Percentiles rank a stretch among this genome's conserved stretches.
Conservation (phyloP, 2,113 vertebrate genomes). For the Falcunculus frontatus region DNA sequence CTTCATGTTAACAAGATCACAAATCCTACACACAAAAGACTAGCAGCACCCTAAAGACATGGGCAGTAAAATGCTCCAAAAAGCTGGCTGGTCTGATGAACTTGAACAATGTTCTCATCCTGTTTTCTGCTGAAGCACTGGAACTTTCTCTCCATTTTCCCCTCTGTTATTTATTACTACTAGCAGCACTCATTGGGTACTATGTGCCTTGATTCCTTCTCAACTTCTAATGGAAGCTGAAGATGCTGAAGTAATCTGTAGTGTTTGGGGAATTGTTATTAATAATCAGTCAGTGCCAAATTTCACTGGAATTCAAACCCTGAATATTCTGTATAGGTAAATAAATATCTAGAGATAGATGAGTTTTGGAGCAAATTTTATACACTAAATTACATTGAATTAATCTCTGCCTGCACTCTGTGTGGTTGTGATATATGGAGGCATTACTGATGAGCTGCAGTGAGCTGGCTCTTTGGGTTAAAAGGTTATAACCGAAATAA, state of each 20-base stretch:
- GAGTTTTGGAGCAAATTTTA: constrained; percentile 12
- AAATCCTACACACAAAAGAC: neutral
- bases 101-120: neutral
- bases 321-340: neutral
- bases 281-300: neutral
- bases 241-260: neutral
- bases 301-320: neutral
- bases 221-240: neutral
- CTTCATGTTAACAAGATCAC: neutral
- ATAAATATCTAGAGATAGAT: neutral
- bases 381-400: neutral
- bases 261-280: neutral
- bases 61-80: neutral
- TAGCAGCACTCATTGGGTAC: neutral
- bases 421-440: neutral
- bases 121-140: neutral
- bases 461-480: neutral
- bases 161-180: neutral
- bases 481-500: constrained; percentile 47
- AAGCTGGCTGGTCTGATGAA: neutral
- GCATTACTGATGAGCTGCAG: neutral
- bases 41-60: neutral
- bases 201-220: neutral
- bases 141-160: neutral
- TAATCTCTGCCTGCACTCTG: neutral